These are phyloP conservation scores for Peromyscus leucopus DNA, from an alignment of 2,113 vertebrate genomes.

Conservation along the genomic window DNA sequence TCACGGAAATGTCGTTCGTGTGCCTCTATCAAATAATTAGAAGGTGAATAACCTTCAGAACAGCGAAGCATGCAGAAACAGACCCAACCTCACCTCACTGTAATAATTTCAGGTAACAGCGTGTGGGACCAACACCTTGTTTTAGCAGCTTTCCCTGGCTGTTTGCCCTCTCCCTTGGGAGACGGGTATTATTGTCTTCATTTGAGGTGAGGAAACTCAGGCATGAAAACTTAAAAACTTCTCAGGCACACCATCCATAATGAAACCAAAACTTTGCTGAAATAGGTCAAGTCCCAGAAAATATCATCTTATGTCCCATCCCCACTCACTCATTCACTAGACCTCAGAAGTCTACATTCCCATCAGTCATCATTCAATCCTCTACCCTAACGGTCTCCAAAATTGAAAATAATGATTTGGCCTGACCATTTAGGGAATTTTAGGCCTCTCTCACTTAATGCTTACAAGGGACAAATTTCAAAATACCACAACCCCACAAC, in stretches of 20 bases:
- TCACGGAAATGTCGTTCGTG: not conserved
- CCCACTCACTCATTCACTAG: not conserved
- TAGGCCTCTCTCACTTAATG: not conserved
- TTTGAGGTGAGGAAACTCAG: not conserved
- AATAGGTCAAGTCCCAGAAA: not conserved
- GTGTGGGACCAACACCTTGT: not conserved
- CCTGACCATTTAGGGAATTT: not conserved
- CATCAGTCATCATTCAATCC: not conserved
- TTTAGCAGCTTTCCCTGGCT: not conserved
- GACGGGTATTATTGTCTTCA: not conserved
- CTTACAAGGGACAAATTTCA: not conserved
- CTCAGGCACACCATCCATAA: not conserved
- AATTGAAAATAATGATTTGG: not conserved
- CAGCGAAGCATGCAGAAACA: not conserved
- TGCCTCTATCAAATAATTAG: not conserved
- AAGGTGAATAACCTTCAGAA: slow-evolving; percentile 30
- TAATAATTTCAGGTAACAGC: not conserved
- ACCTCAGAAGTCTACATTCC: not conserved
- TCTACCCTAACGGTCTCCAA: not conserved
- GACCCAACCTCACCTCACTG: not conserved
- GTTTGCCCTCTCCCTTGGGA: not conserved
- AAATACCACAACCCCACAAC: not conserved
- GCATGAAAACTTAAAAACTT: not conserved
- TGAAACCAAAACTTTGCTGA: not conserved
- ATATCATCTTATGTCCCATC: not conserved